Evolutionary conservation across 1,140 invertebrate genomes (phyloP).

Genomic region (Eriosoma lanigerum): DNA sequence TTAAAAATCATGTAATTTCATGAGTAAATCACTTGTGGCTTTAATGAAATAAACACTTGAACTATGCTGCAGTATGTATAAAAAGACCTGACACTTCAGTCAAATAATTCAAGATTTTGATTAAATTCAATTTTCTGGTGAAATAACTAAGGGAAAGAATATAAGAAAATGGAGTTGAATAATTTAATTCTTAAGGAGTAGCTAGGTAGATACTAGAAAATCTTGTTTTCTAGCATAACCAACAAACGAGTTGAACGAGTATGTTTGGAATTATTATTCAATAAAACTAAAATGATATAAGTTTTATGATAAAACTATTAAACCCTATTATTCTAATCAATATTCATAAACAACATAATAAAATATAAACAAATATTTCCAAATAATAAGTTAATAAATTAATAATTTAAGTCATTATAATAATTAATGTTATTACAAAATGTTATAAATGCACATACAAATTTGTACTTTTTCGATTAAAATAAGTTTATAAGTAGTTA

Average conservation of each 20-base stretch:
- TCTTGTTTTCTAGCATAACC: conserved; percentile 13
- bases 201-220: too few species aligned
- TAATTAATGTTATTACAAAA: too few species aligned
- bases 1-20: background rate
- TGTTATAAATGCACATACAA: too few species aligned
- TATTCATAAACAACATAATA: too few species aligned
- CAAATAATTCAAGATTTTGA: conserved; percentile 16
- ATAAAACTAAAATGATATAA: too few species aligned
- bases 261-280: background rate
- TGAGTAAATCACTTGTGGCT: background rate
- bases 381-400: too few species aligned
- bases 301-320: too few species aligned
- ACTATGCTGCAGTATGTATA: background rate
- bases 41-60: background rate
- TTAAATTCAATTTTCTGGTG: conserved; percentile 11
- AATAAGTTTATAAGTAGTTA: too few species aligned
- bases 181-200: conserved; percentile 8
- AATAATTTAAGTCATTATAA: too few species aligned
- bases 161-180: background rate
- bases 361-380: too few species aligned
- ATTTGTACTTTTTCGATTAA: too few species aligned
- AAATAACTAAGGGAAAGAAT: conserved; percentile 4
- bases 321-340: too few species aligned
- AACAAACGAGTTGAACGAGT: background rate
- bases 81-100: background rate